These are phyloP conservation scores for Microvelia longipes DNA, from an alignment of 1,140 invertebrate genomes.

Conservation along the genomic window DNA sequence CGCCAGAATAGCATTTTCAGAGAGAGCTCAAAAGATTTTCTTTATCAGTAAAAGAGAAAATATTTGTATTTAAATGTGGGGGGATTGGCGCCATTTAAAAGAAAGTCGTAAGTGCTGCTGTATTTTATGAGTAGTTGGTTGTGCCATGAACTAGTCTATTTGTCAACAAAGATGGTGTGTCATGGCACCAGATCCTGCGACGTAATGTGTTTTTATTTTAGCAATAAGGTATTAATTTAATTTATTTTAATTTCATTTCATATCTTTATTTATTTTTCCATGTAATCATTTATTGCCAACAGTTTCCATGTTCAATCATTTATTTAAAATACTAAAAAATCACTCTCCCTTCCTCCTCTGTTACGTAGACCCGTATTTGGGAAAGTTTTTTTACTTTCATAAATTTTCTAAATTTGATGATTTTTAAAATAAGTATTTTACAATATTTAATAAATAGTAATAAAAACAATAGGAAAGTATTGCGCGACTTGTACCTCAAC, in stretches of 20 bases:
- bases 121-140: not conserved
- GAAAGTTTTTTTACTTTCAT: not conserved
- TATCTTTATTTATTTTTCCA: slow-evolving; percentile 1
- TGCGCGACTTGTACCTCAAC: not conserved
- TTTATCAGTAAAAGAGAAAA: too few relatives aligned
- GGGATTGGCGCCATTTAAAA: not conserved
- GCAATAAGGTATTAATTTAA: slow-evolving; percentile 12
- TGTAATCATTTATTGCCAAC: not conserved
- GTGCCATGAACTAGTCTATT: slow-evolving; percentile 6
- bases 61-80: too few relatives aligned
- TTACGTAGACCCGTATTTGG: not conserved
- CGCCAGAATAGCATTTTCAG: too few relatives aligned
- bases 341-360: not conserved
- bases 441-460: not conserved
- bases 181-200: slow-evolving; percentile 14
- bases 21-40: too few relatives aligned
- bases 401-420: not conserved
- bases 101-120: not conserved
- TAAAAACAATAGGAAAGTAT: not conserved
- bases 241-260: not conserved
- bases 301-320: not conserved
- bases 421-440: not conserved
- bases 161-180: slow-evolving; percentile 20
- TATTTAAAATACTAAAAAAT: not conserved
- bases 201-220: slow-evolving; percentile 18